A percentile compares a stretch with the other conserved stretches of the same genome.
phyloP scores from a whole-genome alignment of 2,888 invertebrate genomes.

The Mythimna lalbum region DNA sequence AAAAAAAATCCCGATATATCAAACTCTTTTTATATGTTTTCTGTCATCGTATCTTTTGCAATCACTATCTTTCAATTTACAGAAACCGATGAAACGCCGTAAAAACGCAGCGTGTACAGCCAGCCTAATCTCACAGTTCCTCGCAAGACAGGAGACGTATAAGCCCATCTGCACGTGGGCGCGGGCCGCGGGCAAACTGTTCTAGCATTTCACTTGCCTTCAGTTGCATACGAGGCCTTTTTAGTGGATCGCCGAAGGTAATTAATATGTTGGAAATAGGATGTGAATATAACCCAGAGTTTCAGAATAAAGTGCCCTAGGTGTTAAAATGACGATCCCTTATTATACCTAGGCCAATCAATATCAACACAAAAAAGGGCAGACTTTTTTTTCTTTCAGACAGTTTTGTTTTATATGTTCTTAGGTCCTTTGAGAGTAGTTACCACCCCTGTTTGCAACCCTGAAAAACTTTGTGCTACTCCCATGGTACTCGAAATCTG shows the following conservation, averaged over 20 bases:
- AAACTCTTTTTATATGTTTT: not conserved
- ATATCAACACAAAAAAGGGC: too few species aligned
- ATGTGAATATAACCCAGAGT: conserved; percentile 27
- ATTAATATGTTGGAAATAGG: conserved; percentile 67
- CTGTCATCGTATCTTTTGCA: not conserved
- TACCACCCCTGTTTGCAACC: too few species aligned
- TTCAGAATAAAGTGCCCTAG: conserved; percentile 12
- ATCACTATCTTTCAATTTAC: not conserved
- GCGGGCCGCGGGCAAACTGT: conserved; percentile 75
- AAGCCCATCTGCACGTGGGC: conserved; percentile 85
- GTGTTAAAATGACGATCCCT: not conserved
- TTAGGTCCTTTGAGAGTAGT: too few species aligned
- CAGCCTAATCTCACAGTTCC: conserved; percentile 68
- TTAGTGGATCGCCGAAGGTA: conserved; percentile 74
- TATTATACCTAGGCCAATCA: not conserved
- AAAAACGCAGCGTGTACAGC: conserved; percentile 30
- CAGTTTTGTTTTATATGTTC: too few species aligned
- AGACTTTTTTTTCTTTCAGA: too few species aligned
- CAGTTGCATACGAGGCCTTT: conserved; percentile 68
- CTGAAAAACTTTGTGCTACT: too few species aligned
- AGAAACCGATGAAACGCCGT: not conserved
- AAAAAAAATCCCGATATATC: too few species aligned
- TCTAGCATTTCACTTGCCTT: conserved; percentile 69
- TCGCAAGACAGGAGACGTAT: conserved; percentile 83
- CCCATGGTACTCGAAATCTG: too few species aligned